A percentile compares a stretch with the other conserved stretches of the same genome.
These are phyloP conservation scores for Sciurus vulgaris DNA, from an alignment of 2,797 vertebrate species.

Conservation along the genomic window DNA sequence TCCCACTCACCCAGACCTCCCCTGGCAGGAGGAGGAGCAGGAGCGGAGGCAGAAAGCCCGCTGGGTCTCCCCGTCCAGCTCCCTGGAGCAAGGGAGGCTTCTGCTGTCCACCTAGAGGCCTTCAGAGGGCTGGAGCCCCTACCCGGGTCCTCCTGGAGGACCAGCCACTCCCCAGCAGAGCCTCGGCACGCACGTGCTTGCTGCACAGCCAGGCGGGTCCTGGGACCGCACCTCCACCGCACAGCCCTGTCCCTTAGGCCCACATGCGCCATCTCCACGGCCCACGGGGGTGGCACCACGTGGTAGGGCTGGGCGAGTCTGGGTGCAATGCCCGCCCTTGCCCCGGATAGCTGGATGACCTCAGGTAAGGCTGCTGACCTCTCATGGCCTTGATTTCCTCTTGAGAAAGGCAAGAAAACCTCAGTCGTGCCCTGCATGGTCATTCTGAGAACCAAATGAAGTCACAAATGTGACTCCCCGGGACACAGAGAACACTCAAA, in stretches of 20 bases:
- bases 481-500: neutral
- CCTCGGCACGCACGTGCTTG: neutral
- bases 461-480: neutral
- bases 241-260: neutral
- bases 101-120: neutral
- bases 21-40: neutral
- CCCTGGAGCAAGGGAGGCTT: neutral
- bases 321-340: neutral
- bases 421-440: no score
- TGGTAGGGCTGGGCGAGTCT: neutral
- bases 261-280: neutral
- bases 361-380: neutral
- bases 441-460: neutral
- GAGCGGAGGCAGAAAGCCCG: neutral
- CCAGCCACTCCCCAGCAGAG: neutral
- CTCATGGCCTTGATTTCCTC: neutral
- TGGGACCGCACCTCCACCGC: neutral
- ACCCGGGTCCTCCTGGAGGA: neutral
- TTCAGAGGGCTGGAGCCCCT: no score
- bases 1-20: constrained; percentile 24
- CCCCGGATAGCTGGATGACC: neutral
- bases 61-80: neutral
- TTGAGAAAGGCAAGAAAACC: neutral
- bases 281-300: rapidly evolving
- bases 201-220: no score